Evolutionary conservation across 35 echinoderm and acorn worm species (phyloP).

Genomic region (Hemicentrotus pulcherrimus): DNA sequence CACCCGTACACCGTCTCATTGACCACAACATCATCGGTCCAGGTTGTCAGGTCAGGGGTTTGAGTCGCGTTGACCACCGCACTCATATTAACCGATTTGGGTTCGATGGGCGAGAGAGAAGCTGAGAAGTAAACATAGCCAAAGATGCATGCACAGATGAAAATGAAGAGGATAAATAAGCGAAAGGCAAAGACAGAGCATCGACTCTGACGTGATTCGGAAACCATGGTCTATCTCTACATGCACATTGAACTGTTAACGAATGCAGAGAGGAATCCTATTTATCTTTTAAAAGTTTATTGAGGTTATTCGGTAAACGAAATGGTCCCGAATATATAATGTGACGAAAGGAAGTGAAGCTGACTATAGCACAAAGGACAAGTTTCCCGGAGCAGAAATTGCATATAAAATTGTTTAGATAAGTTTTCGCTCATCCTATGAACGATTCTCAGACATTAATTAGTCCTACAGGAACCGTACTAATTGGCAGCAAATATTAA

Average conservation of each 20-base stretch:
- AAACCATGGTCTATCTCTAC: not conserved
- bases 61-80: not conserved
- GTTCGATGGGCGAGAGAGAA: not conserved
- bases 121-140: not conserved
- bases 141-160: not conserved
- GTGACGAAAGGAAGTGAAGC: no score
- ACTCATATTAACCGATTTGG: not conserved
- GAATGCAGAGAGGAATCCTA: no score
- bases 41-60: not conserved
- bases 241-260: not conserved
- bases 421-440: no score
- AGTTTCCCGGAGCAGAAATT: no score
- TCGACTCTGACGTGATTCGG: not conserved
- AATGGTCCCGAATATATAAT: no score
- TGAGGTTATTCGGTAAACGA: no score
- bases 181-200: not conserved
- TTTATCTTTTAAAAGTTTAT: no score
- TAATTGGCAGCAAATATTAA: no score
- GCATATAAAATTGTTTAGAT: no score
- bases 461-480: no score
- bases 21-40: not conserved
- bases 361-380: no score
- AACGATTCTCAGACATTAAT: no score
- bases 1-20: not conserved
- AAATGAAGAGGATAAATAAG: not conserved